Base-by-base conservation (phyloP, 2,797 vertebrate genomes). In the Cheirogaleus major region DNA sequence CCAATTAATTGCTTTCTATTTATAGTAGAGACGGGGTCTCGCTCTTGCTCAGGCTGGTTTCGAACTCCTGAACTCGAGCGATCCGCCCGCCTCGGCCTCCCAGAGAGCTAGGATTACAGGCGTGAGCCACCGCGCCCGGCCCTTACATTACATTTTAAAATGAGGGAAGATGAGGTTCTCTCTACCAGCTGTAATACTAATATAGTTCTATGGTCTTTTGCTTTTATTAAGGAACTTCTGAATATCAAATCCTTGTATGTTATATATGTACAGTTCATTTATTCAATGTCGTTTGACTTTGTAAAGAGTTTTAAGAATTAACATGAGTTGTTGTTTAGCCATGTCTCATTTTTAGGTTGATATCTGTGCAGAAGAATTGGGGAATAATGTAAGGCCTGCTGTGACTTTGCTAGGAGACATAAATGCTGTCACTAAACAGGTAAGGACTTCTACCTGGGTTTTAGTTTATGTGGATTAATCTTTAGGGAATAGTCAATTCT, bases 321-420 rank as follows among this genome's bases (percentile, higher is more conserved):
- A 63, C 9, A 45, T 41, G n/a, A n/a, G 55, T 94, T 91, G 5
- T 83, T 93, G 78, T 88, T 92, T 18, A 88, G 50, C 13, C 48
- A 90, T 78, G 45, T 89, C 35, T 96, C 38, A 89, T 45, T 83
- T 95, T 52, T 75, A 99, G 99, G 98, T 99, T 96, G 99, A 99
- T 98, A 99, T 99, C 97, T 99, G 99, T 99, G 99, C 99, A 55
- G 99, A 99, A 98, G 99, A 99, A 98, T 97, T 99, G 97, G 99
- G 99, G 38, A 99, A 99, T 98, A 99, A 99, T 4, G 99, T 99
- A 89, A 99, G 95, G 89, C 99, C 99, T 59, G 98, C 99, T 96
- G 99, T 98, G 94, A 98, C 98, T 97, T 99, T 99, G 82, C 98
- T 99, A 22, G 99, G 99, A 96, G 99, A 99, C 97, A 97, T 99